Base-by-base conservation (phyloP, 2,888 invertebrate genomes). In the Scaptomyza reducta region DNA sequence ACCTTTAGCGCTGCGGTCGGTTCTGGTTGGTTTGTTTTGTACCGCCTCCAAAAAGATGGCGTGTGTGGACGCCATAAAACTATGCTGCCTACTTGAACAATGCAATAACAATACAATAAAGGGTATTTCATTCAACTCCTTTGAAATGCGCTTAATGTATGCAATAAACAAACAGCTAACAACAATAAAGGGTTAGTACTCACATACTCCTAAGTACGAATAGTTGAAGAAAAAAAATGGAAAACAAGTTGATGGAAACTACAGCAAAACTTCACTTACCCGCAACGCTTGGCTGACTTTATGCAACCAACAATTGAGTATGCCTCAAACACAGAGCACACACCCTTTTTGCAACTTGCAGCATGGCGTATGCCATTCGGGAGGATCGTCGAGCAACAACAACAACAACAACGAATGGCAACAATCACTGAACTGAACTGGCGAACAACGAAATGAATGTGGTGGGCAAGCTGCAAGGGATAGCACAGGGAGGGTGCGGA, bases 111-210 rank as follows among this genome's bases (percentile, higher is more conserved):
- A 63, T 55, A 47, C 25, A 44, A 41, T 22, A 47, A 47, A 45
- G 46, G 46, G 42, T 22, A 60, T 33, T 46, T 46, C 25, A 25
- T 35, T 22, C 18, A 2, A 22, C 51, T 54, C 35, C 41, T 70
- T 56, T 59, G 53, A 64, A 78, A 62, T 64, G 70, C 78, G 80
- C 70, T 80, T 80, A 81, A 83, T 78, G 81, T 70, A 71, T 69
- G 81, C 81, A 74, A 80, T 84, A 81, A 81, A 83, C 78, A 73
- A 62, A 62, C 72, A 64, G 40, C 25, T 22, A 60, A 70, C 60
- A 58, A 49, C 57, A 65, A 60, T 59, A 63, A 59, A 50, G 66
- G 31, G 57, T 53, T 18, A 41, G 40, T 27, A 45, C 25, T 61
- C 35, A 14, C 49, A 31, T 18, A 22, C 22, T 38, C 42, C 41